phyloP scores from a whole-genome alignment of 1,140 invertebrate species.

The Linepithema humile region DNA sequence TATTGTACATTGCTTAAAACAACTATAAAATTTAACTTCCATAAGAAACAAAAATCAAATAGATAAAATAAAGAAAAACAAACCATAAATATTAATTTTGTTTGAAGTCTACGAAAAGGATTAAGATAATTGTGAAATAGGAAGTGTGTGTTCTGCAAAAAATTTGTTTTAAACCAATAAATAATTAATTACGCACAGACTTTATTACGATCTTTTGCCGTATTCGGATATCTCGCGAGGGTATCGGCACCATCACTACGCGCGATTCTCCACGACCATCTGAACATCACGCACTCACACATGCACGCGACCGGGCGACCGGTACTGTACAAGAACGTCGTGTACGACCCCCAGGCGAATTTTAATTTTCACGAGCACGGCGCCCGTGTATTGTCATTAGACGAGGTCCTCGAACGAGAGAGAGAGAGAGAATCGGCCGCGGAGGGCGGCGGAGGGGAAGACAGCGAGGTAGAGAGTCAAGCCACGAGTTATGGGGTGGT shows the following conservation, averaged over 20 bases:
- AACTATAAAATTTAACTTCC: too few species aligned
- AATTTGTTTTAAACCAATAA: too few species aligned
- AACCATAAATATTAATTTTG: too few species aligned
- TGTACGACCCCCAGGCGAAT: conserved; percentile 69
- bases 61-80: too few species aligned
- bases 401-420: conserved; percentile 57
- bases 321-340: conserved; percentile 26
- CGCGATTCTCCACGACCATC: conserved; percentile 33
- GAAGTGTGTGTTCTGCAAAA: too few species aligned
- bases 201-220: neutral
- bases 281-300: conserved; percentile 20
- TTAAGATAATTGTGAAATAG: too few species aligned
- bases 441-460: neutral
- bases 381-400: conserved; percentile 76
- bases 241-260: conserved; percentile 35
- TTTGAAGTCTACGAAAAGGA: too few species aligned
- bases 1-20: too few species aligned
- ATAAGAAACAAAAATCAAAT: too few species aligned
- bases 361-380: conserved; percentile 75
- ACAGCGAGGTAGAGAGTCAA: conserved; percentile 57
- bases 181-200: neutral
- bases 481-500: conserved; percentile 70
- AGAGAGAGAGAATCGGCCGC: conserved; percentile 11
- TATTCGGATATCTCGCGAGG: conserved; percentile 13
- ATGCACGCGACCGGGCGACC: neutral